phyloP scores from a whole-genome alignment of 2,888 invertebrate species.

The Hirtodrosophila cameraria region DNA sequence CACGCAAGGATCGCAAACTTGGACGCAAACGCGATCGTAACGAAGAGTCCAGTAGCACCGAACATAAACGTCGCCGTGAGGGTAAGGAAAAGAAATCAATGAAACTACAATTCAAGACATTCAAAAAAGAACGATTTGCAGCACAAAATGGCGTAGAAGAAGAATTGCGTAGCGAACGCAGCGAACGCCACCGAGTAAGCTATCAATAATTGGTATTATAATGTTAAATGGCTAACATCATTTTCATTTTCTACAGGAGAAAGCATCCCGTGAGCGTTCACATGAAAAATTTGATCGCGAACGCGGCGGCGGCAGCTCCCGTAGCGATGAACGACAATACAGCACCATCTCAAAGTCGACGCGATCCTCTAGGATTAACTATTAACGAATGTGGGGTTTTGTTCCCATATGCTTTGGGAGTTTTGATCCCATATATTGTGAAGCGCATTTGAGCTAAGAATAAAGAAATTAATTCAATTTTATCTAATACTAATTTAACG shows the following conservation, averaged over 20 bases:
- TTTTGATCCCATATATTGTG: constrained; percentile 17
- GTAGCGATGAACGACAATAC: constrained; percentile 89
- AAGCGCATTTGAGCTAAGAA: constrained; percentile 60
- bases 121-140: constrained; percentile 54
- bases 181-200: constrained; percentile 86
- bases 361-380: constrained; percentile 76
- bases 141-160: constrained; percentile 91
- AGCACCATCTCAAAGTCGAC: constrained; percentile 88
- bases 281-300: constrained; percentile 89
- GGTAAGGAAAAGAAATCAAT: constrained; percentile 86
- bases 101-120: constrained; percentile 13
- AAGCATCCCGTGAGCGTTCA: constrained; percentile 92
- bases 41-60: constrained; percentile 88
- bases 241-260: constrained; percentile 86
- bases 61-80: constrained; percentile 92
- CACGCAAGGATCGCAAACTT: constrained; percentile 91
- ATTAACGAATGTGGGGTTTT: constrained; percentile 30
- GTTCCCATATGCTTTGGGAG: constrained; percentile 12
- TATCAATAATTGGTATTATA: background rate
- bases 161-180: constrained; percentile 90
- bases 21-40: constrained; percentile 91
- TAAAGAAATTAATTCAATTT: constrained; percentile 30
- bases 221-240: background rate
- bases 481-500: constrained; percentile 32
- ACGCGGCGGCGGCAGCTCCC: constrained; percentile 61